A percentile compares a stretch with the other conserved stretches of the same genome.
phyloP scores from a whole-genome alignment of 2,797 vertebrate species.

The Helostoma temminkii region DNA sequence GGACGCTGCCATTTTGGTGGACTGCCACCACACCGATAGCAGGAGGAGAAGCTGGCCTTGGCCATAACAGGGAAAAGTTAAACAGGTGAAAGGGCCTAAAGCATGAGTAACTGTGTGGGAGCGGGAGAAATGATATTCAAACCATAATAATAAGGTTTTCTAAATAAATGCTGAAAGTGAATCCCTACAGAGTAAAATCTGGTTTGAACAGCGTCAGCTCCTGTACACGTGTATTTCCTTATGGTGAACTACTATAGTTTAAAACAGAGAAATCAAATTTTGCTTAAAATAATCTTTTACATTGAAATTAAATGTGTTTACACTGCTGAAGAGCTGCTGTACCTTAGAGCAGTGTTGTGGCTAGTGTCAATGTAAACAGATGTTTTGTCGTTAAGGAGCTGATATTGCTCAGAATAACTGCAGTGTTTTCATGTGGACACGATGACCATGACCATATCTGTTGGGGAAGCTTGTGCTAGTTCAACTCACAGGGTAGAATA shows the following conservation, averaged over 20 bases:
- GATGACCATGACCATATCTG: constrained; percentile 43
- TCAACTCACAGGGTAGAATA: constrained; percentile 3
- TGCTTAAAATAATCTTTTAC: too few relatives aligned
- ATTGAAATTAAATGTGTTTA: too few relatives aligned
- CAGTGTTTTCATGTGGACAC: constrained; percentile 14
- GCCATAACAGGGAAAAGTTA: constrained; percentile 51
- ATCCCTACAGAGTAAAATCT: too few relatives aligned
- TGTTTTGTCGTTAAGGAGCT: constrained; percentile 19
- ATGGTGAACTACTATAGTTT: too few relatives aligned
- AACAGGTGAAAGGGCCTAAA: constrained; percentile 59
- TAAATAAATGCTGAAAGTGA: background rate
- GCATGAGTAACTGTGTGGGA: background rate
- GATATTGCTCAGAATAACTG: constrained; percentile 23
- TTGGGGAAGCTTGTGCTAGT: constrained; percentile 8
- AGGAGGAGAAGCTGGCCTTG: constrained; percentile 64
- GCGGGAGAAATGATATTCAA: background rate
- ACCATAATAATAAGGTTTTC: background rate
- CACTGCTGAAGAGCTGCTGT: too few relatives aligned
- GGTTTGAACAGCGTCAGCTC: too few relatives aligned
- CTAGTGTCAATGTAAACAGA: constrained; percentile 15
- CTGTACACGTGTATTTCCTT: too few relatives aligned
- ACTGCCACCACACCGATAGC: constrained; percentile 57
- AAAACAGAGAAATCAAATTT: too few relatives aligned
- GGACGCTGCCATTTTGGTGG: constrained; percentile 35
- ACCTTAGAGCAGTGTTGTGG: background rate